phyloP scores from a whole-genome alignment of 2,888 invertebrate genomes.

The Homarus gammarus region DNA sequence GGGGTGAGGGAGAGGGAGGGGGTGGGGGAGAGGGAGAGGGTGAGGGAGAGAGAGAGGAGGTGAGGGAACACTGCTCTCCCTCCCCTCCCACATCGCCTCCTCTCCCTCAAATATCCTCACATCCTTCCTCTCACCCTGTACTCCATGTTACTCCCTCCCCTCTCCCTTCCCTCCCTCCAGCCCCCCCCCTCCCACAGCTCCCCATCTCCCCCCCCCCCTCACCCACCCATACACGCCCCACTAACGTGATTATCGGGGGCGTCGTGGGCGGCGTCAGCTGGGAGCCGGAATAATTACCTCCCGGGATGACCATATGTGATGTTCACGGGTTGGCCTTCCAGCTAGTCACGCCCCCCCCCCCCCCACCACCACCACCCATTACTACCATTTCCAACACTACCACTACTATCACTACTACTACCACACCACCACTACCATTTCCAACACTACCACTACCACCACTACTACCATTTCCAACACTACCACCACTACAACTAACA shows the following conservation, averaged over 20 bases:
- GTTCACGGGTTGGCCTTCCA: neutral
- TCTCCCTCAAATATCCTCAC: neutral
- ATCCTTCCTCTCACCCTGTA: neutral
- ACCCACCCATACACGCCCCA: neutral
- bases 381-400: neutral
- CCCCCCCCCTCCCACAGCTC: neutral
- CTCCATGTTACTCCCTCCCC: neutral
- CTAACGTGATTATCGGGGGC: neutral
- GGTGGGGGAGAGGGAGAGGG: slow-evolving; percentile 8
- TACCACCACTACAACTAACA: too few species aligned
- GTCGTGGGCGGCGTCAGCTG: neutral
- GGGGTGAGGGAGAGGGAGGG: slow-evolving; percentile 18
- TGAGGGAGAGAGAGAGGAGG: slow-evolving; percentile 25
- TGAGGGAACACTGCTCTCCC: neutral
- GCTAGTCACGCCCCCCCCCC: neutral
- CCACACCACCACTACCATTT: too few species aligned
- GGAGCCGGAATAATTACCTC: neutral
- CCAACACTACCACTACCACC: too few species aligned
- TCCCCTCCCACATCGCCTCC: too few species aligned
- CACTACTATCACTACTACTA: neutral
- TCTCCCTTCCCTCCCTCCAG: neutral
- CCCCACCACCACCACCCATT: neutral
- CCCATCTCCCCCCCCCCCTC: neutral
- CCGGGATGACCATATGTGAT: neutral
- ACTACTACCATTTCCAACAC: too few species aligned